These are phyloP conservation scores for Heliothis virescens DNA, from an alignment of 1,140 invertebrate species.

Conservation along the genomic window DNA sequence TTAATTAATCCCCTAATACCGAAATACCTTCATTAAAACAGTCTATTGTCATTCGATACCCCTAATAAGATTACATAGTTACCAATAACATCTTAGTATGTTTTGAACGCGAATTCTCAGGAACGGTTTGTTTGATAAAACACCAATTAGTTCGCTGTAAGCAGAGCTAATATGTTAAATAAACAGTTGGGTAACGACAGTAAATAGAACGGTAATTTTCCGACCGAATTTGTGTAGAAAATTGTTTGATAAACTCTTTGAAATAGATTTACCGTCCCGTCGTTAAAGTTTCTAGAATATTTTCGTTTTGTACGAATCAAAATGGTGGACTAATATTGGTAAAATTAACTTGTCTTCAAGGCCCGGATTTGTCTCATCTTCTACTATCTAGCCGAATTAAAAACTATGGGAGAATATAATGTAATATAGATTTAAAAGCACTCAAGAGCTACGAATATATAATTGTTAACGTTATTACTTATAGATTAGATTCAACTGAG, in stretches of 20 bases:
- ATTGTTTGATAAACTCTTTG: background rate
- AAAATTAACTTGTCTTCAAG: no score
- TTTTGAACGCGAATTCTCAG: conserved; percentile 5
- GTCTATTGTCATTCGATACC: conserved; percentile 3
- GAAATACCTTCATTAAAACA: background rate
- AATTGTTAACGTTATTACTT: no score
- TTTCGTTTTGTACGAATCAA: no score
- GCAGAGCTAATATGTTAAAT: background rate
- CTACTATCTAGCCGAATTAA: no score
- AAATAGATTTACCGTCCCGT: no score
- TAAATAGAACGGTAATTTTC: background rate
- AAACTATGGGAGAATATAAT: no score
- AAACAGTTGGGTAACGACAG: background rate
- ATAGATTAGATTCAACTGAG: no score
- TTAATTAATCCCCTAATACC: background rate
- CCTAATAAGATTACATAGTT: background rate
- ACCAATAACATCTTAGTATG: conserved; percentile 14
- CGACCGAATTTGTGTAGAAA: background rate
- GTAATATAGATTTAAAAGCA: no score
- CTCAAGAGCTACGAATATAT: no score
- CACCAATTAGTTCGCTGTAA: conserved; percentile 21
- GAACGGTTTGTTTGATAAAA: conserved; percentile 20
- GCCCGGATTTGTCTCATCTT: no score
- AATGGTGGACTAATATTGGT: no score
- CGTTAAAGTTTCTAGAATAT: no score